Percentiles rank a stretch among this genome's conserved stretches.
Evolutionary conservation across 1,140 invertebrate genomes (phyloP).

Genomic region (Prorops nasuta): DNA sequence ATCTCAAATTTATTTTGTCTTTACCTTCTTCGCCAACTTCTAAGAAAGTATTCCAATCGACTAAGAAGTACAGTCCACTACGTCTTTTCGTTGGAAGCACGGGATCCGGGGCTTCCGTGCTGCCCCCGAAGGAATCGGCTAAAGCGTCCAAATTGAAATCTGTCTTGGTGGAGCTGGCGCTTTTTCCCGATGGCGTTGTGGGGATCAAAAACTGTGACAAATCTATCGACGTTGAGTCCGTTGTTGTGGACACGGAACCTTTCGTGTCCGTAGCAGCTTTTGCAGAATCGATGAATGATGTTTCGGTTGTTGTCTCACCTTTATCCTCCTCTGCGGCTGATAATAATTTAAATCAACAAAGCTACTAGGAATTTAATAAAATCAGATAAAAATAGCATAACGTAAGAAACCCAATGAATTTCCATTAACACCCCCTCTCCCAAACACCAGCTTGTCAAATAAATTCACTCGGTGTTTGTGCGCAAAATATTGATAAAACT

Average conservation of each 20-base stretch:
- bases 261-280: neutral
- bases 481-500: too few relatives aligned
- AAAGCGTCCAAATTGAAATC: slow-evolving; percentile 61
- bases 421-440: too few relatives aligned
- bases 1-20: slow-evolving; percentile 73
- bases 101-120: slow-evolving; percentile 57
- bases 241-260: neutral
- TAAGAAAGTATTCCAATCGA: slow-evolving; percentile 82
- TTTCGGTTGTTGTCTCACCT: too few relatives aligned
- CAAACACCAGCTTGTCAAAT: too few relatives aligned
- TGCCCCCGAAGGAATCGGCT: slow-evolving; percentile 74
- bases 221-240: neutral
- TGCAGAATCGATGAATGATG: too few relatives aligned
- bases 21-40: slow-evolving; percentile 76
- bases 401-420: too few relatives aligned
- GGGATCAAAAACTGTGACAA: neutral
- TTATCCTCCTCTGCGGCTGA: too few relatives aligned
- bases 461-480: too few relatives aligned
- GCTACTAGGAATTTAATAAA: too few relatives aligned
- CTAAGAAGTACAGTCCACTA: slow-evolving; percentile 77
- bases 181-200: neutral
- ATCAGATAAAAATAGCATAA: too few relatives aligned
- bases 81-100: slow-evolving; percentile 63
- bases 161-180: neutral
- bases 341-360: too few relatives aligned